These are phyloP conservation scores for Brachyptera risi DNA, from an alignment of 2,888 invertebrate species.

Conservation along the genomic window DNA sequence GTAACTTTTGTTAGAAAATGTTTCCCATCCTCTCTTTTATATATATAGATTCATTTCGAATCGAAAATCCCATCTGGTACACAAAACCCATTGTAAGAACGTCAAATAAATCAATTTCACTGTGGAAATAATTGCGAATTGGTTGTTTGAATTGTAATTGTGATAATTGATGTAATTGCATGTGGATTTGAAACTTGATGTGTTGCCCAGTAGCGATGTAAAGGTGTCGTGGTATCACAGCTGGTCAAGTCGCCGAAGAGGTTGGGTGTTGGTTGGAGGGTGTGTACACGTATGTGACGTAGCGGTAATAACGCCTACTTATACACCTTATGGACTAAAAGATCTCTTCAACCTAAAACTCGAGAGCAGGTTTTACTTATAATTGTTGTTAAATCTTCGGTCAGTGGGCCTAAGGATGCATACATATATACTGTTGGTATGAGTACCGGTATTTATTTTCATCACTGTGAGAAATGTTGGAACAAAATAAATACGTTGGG, in stretches of 20 bases:
- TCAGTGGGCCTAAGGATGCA: too few species aligned
- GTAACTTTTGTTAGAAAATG: constrained; percentile 7
- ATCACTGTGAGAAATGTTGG: too few species aligned
- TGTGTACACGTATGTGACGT: constrained; percentile 1
- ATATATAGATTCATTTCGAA: neutral
- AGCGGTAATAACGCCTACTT: neutral
- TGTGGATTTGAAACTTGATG: neutral
- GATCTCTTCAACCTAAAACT: too few species aligned
- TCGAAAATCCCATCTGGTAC: constrained; percentile 2
- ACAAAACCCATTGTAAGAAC: neutral
- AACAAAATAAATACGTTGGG: too few species aligned
- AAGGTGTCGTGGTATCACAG: constrained; percentile 4
- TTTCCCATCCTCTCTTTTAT: neutral
- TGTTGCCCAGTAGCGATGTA: neutral
- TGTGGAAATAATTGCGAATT: neutral
- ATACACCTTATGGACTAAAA: too few species aligned
- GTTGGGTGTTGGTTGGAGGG: neutral
- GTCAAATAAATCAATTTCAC: neutral
- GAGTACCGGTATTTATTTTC: too few species aligned
- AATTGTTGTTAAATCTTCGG: too few species aligned
- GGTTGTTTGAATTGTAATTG: neutral
- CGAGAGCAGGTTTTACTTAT: too few species aligned
- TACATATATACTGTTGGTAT: too few species aligned
- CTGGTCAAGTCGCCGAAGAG: neutral
- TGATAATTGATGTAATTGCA: neutral